Evolutionary conservation across 2,888 invertebrate genomes (phyloP).

Genomic region (Acrocera orbiculus): DNA sequence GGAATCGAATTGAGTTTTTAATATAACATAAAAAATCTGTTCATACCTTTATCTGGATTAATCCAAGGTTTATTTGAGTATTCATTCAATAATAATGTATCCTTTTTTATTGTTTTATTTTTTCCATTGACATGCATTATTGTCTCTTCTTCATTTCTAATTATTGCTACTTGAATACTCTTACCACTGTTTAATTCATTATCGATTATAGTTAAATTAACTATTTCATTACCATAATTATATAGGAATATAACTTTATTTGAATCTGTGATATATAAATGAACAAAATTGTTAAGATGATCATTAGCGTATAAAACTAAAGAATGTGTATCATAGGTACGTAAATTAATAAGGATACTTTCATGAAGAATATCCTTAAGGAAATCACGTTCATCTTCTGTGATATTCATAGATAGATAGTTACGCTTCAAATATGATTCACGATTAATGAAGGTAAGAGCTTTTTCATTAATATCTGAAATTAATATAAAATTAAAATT

Average conservation of each 20-base stretch:
- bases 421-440: slow-evolving; percentile 66
- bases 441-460: slow-evolving; percentile 68
- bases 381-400: slow-evolving; percentile 38
- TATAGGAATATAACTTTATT: slow-evolving; percentile 68
- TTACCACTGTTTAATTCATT: slow-evolving; percentile 60
- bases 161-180: slow-evolving; percentile 76
- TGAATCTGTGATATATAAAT: slow-evolving; percentile 64
- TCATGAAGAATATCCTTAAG: slow-evolving; percentile 59
- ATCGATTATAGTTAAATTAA: slow-evolving; percentile 59
- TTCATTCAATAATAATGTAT: slow-evolving; percentile 49
- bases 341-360: slow-evolving; percentile 70
- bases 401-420: slow-evolving; percentile 47
- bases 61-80: slow-evolving; percentile 77
- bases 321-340: slow-evolving; percentile 69
- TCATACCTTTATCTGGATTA: slow-evolving; percentile 58
- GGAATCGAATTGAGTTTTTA: too few relatives aligned
- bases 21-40: too few relatives aligned
- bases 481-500: slow-evolving; percentile 11
- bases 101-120: slow-evolving; percentile 49
- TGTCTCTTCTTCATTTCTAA: slow-evolving; percentile 51
- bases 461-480: slow-evolving; percentile 78
- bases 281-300: slow-evolving; percentile 83
- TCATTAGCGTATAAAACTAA: slow-evolving; percentile 82
- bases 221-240: slow-evolving; percentile 63
- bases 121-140: slow-evolving; percentile 67